These are phyloP conservation scores for Bufo gargarizans DNA, from an alignment of 2,113 vertebrate genomes.

Conservation along the genomic window DNA sequence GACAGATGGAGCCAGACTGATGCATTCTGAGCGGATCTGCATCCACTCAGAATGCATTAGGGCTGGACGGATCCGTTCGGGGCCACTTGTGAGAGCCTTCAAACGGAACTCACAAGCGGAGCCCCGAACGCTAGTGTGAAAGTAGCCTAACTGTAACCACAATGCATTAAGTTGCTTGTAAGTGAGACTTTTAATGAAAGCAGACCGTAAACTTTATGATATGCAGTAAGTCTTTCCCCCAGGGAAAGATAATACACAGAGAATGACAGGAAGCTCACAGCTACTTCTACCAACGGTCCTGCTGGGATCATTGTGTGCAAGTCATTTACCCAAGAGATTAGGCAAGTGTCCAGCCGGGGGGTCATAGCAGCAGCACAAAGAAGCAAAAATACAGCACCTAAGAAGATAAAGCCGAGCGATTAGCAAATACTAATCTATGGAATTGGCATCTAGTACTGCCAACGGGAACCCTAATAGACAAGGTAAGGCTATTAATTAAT, in stretches of 20 bases:
- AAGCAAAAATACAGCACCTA: background rate
- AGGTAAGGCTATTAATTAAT: background rate
- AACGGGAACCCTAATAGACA: background rate
- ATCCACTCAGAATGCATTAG: no score
- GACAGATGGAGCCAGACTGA: no score
- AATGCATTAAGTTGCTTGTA: background rate
- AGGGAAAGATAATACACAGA: conserved; percentile 20
- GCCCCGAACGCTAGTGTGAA: no score
- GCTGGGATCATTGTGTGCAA: conserved; percentile 13
- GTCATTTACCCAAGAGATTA: conserved; percentile 47
- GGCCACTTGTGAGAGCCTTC: no score
- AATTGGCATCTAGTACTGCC: background rate
- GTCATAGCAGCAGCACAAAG: conserved; percentile 11
- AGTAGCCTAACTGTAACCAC: background rate
- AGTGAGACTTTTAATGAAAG: conserved; percentile 28
- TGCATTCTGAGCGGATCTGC: no score
- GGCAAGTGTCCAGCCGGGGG: conserved; percentile 30
- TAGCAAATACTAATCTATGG: background rate
- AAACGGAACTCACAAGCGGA: no score
- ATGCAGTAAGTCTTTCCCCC: background rate
- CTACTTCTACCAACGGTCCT: conserved; percentile 18
- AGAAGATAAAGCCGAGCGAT: background rate
- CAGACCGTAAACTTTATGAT: conserved; percentile 18
- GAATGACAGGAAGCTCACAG: conserved; percentile 38
- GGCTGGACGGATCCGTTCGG: no score